Base-by-base conservation (phyloP, 2,113 vertebrate genomes). In the Rutilus rutilus region DNA sequence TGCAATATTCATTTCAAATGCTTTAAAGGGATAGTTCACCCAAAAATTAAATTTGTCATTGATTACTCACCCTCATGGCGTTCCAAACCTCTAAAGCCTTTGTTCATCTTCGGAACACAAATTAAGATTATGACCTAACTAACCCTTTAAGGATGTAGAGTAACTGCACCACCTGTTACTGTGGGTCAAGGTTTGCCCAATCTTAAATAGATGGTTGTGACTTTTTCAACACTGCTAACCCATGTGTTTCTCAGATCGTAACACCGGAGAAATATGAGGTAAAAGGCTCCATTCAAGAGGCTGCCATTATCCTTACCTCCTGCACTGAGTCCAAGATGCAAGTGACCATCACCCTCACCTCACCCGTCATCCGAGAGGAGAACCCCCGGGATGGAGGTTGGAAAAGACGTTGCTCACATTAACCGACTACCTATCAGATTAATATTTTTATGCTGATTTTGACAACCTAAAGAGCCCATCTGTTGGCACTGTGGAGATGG, bases 221-320 rank as follows among this genome's bases (percentile, higher is more conserved):
- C 59, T 1, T 69, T 17, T 21, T 75, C 42, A 42, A 42, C 42
- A 10, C 30, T 65, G 11, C 54, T 77, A 71, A 82, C 30, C n/a
- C 23, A 15, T 85, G 6, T 86, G 50, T 90, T 93, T 92, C 0
- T 80, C 92, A 99, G 98, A 90, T 98, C 23, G 97, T 99, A 88
- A 97, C 98, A 79, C 96, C 97, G 82, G 98, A 99, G 91, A 99
- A 99, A 91, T 99, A 99, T 0, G 98, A 99, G 90, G 97, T 99
- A 82, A 97, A 96, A 57, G 96, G 96, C 87, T 97, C 96, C n/a
- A 39, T 96, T 25, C 92, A 97, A 90, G 98, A 99, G 92, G 96
- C 97, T 4, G 96, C 97, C 83, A 98, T 99, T 92, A 93, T 99
- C 92, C 94, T 99, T 92, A 97, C 95, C 73, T 98, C 98, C 0